Percentiles rank a stretch among this genome's conserved stretches.
Evolutionary conservation across 2,113 vertebrate species (phyloP).

Genomic region (Illadopsis cleaveri): DNA sequence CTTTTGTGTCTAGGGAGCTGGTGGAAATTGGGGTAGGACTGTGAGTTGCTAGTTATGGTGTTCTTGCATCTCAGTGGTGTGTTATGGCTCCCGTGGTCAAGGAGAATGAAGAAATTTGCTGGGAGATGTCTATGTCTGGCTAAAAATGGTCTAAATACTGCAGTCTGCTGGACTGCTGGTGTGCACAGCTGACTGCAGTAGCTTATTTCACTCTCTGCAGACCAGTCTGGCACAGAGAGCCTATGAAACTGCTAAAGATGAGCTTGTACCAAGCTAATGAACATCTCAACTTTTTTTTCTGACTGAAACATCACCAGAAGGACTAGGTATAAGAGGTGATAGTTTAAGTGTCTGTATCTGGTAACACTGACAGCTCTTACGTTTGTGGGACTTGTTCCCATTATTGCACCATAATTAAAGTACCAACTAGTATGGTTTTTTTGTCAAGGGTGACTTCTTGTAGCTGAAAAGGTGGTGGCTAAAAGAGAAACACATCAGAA

Average conservation of each 20-base stretch:
- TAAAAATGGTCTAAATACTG: neutral
- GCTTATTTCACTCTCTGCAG: neutral
- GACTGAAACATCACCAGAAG: neutral
- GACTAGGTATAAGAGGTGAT: neutral
- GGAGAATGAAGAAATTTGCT: neutral
- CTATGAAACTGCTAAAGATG: neutral
- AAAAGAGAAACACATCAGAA: neutral
- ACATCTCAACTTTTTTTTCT: neutral
- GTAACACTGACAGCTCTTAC: neutral
- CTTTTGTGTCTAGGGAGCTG: neutral
- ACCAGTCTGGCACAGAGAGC: neutral
- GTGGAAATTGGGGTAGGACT: neutral
- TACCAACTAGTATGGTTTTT: neutral
- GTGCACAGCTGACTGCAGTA: conserved; percentile 7
- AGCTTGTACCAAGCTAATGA: neutral
- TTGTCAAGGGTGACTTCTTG: neutral
- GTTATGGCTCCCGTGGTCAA: neutral
- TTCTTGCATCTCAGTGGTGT: neutral
- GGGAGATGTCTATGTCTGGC: neutral
- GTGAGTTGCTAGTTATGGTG: neutral
- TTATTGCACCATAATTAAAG: neutral
- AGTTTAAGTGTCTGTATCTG: neutral
- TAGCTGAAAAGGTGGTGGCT: neutral
- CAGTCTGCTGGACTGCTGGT: conserved; percentile 20
- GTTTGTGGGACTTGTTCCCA: neutral